phyloP scores from a whole-genome alignment of 2,113 vertebrate species.

The Eulemur rufifrons region DNA sequence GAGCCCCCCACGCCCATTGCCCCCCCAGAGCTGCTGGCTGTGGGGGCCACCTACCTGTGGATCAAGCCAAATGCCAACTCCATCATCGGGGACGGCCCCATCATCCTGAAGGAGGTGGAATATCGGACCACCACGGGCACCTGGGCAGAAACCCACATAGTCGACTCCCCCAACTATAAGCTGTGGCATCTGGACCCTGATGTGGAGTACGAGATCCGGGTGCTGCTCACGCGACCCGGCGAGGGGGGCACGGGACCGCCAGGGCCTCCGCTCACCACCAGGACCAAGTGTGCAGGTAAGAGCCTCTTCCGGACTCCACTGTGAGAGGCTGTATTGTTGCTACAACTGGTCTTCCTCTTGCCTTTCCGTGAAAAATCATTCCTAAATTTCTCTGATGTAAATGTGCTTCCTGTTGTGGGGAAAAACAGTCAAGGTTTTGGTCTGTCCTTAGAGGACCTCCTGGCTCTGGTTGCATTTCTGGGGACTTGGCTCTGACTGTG shows the following conservation, averaged over 20 bases:
- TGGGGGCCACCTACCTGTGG: conserved; percentile 98
- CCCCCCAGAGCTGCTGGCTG: conserved; percentile 94
- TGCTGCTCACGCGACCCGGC: conserved; percentile 94
- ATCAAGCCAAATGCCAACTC: conserved; percentile 99
- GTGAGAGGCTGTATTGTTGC: not conserved
- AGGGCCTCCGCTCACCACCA: conserved; percentile 94
- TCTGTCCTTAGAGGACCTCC: fast-evolving
- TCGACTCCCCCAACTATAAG: conserved; percentile 97
- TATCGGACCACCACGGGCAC: conserved; percentile 96
- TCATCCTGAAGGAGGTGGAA: conserved; percentile 97
- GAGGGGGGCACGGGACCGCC: conserved; percentile 96
- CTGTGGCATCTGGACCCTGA: conserved; percentile 98
- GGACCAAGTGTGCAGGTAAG: conserved; percentile 97
- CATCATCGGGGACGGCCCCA: conserved; percentile 97
- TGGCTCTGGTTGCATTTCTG: fast-evolving
- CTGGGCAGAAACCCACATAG: conserved; percentile 96
- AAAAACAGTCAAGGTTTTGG: fast-evolving
- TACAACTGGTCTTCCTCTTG: not conserved
- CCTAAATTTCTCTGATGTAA: not conserved
- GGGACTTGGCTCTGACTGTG: not conserved
- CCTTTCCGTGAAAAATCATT: not conserved
- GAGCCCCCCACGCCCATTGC: conserved; percentile 97
- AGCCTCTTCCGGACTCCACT: not conserved
- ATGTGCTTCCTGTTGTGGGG: not conserved
- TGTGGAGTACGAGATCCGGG: conserved; percentile 98